These are phyloP conservation scores for Siniperca chuatsi DNA, from an alignment of 2,113 vertebrate species.

Conservation along the genomic window DNA sequence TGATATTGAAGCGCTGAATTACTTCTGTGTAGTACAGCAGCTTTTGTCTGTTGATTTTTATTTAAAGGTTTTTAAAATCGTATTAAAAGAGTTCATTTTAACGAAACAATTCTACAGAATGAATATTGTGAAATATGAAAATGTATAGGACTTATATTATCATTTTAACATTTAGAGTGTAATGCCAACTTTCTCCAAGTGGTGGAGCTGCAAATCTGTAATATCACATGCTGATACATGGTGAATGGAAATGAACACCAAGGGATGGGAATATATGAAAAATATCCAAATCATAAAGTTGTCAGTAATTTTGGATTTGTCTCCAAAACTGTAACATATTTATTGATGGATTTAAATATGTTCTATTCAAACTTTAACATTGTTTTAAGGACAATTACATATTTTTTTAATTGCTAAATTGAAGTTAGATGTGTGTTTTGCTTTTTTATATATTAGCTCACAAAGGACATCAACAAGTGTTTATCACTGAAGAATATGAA, in stretches of 20 bases:
- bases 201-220: conserved; percentile 53
- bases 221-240: not conserved
- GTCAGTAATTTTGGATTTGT: not conserved
- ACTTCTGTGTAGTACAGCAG: not conserved
- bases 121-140: not conserved
- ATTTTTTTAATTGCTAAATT: not conserved
- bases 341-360: not conserved
- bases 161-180: not conserved
- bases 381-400: not conserved
- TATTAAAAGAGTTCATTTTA: not conserved
- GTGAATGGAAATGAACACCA: not conserved
- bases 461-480: not conserved
- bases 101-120: not conserved
- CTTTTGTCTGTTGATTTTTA: not conserved
- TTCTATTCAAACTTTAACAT: not conserved
- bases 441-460: not conserved
- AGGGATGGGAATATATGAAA: not conserved
- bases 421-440: not conserved
- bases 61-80: not conserved
- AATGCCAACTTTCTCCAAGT: conserved; percentile 35
- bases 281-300: not conserved
- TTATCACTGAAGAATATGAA: conserved; percentile 6
- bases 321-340: not conserved
- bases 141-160: rapidly evolving
- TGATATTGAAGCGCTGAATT: not conserved